These are phyloP conservation scores for Tenthredo livida DNA, from an alignment of 2,888 invertebrate species.

Conservation along the genomic window DNA sequence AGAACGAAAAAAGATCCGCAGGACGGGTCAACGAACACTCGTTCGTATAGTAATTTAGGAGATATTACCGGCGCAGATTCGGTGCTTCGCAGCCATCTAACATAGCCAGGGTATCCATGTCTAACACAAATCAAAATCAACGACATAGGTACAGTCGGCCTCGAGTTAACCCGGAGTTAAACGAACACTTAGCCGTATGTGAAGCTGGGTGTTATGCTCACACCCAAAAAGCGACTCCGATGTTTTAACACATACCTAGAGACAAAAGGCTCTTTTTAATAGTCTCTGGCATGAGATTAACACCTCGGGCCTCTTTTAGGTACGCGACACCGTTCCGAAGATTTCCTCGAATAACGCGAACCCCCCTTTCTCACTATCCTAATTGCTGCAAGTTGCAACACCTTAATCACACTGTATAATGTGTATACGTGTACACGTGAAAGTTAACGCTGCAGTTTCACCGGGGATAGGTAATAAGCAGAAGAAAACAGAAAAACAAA, in stretches of 20 bases:
- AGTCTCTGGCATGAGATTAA: background rate
- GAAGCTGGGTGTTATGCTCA: background rate
- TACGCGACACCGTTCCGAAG: background rate
- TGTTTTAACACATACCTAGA: background rate
- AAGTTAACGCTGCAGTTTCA: conserved; percentile 28
- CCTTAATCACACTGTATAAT: conserved; percentile 19
- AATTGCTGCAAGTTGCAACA: conserved; percentile 21
- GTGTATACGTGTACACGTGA: background rate
- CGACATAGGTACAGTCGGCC: background rate
- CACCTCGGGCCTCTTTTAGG: conserved; percentile 8
- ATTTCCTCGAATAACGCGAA: conserved; percentile 3
- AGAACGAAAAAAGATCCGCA: conserved; percentile 46
- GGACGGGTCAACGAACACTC: conserved; percentile 49
- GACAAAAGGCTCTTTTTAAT: background rate
- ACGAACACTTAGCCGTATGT: background rate
- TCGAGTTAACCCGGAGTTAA: conserved; percentile 13
- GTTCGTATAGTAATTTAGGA: conserved; percentile 34
- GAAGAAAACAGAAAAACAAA: too few species aligned
- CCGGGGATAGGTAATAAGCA: background rate
- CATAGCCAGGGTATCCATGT: conserved; percentile 2
- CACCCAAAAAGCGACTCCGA: background rate
- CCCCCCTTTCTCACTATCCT: background rate
- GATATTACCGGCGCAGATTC: conserved; percentile 16
- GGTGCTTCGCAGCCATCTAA: background rate
- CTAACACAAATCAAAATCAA: conserved; percentile 46